These are phyloP conservation scores for Caenorhabditis sp. DNA, from an alignment of 2,888 invertebrate genomes.

Conservation along the genomic window DNA sequence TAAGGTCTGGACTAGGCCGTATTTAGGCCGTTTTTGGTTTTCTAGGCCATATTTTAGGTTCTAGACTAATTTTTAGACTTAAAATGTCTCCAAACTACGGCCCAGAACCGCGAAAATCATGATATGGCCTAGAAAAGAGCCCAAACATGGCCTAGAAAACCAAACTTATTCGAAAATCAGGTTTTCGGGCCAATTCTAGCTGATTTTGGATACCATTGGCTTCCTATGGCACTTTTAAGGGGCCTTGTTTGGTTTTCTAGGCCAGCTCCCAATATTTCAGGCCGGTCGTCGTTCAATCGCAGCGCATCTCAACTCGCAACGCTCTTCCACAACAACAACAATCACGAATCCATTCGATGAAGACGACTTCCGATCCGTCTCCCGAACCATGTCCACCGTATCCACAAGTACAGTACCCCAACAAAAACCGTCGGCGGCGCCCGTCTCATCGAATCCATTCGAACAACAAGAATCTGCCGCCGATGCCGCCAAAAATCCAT, in stretches of 20 bases:
- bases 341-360: constrained; percentile 43
- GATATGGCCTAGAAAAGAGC: too few species aligned
- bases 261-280: neutral
- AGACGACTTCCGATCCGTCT: constrained; percentile 28
- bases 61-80: too few species aligned
- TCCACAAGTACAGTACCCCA: constrained; percentile 20
- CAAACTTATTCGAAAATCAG: neutral
- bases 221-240: too few species aligned
- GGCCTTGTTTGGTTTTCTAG: too few species aligned
- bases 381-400: constrained; percentile 35
- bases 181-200: too few species aligned
- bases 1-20: too few species aligned
- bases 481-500: constrained; percentile 26
- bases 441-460: constrained; percentile 27
- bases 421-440: constrained; percentile 1
- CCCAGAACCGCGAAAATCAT: too few species aligned
- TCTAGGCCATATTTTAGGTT: too few species aligned
- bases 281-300: neutral
- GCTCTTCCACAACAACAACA: constrained; percentile 8
- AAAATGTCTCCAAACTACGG: too few species aligned
- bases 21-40: too few species aligned
- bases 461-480: constrained; percentile 8
- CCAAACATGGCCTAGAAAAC: too few species aligned
- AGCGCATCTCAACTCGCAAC: constrained; percentile 4
- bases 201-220: too few species aligned